Percentiles rank a stretch among this genome's conserved stretches.
phyloP scores from a whole-genome alignment of 2,113 vertebrate species.

The Numenius arquata region DNA sequence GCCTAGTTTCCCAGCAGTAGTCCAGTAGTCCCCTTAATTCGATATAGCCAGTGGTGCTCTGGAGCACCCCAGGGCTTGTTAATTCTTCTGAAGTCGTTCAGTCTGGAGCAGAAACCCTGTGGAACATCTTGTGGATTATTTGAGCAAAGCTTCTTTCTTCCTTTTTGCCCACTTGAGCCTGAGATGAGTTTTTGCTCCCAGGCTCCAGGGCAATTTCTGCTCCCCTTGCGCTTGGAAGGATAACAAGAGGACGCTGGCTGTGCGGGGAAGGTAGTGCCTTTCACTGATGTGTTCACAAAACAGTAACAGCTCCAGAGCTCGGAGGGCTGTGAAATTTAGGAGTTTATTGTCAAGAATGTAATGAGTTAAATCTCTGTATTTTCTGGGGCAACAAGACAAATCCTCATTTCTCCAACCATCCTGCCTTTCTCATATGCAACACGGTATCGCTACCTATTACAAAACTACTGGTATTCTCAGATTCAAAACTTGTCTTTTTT shows the following conservation, averaged over 20 bases:
- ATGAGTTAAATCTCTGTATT: not conserved
- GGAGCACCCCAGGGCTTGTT: not conserved
- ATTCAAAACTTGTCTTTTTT: not conserved
- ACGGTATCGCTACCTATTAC: not conserved
- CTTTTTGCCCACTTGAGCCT: not conserved
- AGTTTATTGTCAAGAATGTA: not conserved
- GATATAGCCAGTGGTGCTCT: not conserved
- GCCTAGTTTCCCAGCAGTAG: not conserved
- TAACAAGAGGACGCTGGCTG: not conserved
- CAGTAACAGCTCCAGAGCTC: not conserved
- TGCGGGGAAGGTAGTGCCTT: not conserved
- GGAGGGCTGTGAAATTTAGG: not conserved
- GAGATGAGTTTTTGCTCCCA: not conserved
- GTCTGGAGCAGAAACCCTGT: not conserved
- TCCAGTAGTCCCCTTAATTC: not conserved
- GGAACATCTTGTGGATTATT: not conserved
- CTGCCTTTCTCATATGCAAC: too few relatives aligned
- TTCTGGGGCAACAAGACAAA: not conserved
- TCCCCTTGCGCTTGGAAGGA: not conserved
- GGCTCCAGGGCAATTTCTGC: not conserved
- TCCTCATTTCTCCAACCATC: rapidly evolving
- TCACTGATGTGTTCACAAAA: not conserved
- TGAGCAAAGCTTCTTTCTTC: not conserved
- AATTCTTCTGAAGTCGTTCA: not conserved
- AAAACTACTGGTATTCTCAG: not conserved